phyloP scores from a whole-genome alignment of 2,113 vertebrate species.

The Heptranchias perlo region DNA sequence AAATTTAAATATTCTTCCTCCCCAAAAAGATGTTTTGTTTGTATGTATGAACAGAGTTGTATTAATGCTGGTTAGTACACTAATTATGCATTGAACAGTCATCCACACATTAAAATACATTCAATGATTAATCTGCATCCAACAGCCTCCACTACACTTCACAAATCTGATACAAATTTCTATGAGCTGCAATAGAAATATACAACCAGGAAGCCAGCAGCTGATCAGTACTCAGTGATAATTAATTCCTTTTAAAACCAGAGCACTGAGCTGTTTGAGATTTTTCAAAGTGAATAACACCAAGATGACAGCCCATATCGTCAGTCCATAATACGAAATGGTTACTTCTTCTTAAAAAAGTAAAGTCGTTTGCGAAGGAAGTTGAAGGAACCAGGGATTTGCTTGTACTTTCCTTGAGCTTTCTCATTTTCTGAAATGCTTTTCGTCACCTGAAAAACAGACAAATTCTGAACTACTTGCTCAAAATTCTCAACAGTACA shows the following conservation, averaged over 20 bases:
- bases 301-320: background rate
- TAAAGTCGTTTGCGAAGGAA: conserved; percentile 84
- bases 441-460: conserved; percentile 65
- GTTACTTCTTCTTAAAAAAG: conserved; percentile 51
- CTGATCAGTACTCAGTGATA: background rate
- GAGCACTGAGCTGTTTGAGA: background rate
- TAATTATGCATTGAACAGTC: background rate
- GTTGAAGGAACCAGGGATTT: conserved; percentile 86
- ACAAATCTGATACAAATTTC: background rate
- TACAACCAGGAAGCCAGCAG: background rate
- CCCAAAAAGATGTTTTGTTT: background rate
- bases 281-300: background rate
- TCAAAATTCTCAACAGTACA: background rate
- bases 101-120: background rate
- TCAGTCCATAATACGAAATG: background rate
- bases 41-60: background rate
- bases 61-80: background rate
- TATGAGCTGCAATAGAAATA: background rate
- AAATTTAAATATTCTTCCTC: background rate
- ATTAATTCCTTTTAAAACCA: background rate
- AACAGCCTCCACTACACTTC: background rate
- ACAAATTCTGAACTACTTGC: background rate
- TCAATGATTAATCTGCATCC: background rate
- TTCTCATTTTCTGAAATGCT: conserved; percentile 66
- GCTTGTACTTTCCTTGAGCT: conserved; percentile 76